Percentiles rank a stretch among this genome's conserved stretches.
phyloP scores from a whole-genome alignment of 2,888 invertebrate genomes.

The Apoda limacodes region DNA sequence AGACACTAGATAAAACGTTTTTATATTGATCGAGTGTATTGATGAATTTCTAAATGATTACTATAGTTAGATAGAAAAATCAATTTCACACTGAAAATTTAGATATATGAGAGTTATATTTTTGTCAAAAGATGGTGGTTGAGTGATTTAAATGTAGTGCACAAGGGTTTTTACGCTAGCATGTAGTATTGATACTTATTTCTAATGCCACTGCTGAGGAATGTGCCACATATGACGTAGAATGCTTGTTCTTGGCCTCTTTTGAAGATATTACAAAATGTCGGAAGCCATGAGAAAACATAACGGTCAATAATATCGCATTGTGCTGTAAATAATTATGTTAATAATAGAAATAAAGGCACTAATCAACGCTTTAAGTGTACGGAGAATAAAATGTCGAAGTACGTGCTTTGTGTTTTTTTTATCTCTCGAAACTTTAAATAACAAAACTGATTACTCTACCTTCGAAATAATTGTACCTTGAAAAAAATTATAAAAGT shows the following conservation, averaged over 20 bases:
- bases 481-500: neutral
- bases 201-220: conserved; percentile 21
- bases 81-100: conserved; percentile 41
- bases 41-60: conserved; percentile 25
- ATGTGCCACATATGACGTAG: conserved; percentile 29
- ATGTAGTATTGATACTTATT: conserved; percentile 16
- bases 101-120: conserved; percentile 47
- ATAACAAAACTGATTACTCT: too few species aligned
- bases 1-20: conserved; percentile 1
- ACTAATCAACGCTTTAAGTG: conserved; percentile 54
- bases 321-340: conserved; percentile 1
- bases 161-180: conserved; percentile 46
- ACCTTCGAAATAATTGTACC: too few species aligned
- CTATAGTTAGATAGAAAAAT: conserved; percentile 47
- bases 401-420: conserved; percentile 29
- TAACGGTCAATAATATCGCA: conserved; percentile 11
- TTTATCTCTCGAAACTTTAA: too few species aligned
- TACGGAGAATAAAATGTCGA: conserved; percentile 60
- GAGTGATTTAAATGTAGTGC: conserved; percentile 34
- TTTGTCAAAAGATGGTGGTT: conserved; percentile 41
- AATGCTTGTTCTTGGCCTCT: conserved; percentile 27
- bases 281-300: conserved; percentile 8
- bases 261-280: conserved; percentile 6
- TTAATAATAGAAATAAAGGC: conserved; percentile 18
- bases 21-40: too few species aligned